These are phyloP conservation scores for Criorhina ranunculi DNA, from an alignment of 2,888 invertebrate genomes.

Conservation along the genomic window DNA sequence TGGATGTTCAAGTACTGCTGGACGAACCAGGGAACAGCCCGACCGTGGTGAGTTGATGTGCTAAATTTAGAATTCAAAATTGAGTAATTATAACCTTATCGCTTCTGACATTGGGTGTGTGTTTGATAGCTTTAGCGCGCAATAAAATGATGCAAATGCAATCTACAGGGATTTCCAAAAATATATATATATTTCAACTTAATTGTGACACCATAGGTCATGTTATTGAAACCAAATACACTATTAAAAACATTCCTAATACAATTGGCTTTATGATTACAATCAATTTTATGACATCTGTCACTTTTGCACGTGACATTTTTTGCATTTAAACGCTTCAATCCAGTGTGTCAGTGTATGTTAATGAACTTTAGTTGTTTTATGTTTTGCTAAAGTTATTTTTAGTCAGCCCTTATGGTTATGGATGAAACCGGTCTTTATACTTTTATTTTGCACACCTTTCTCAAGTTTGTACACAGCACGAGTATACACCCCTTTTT, in stretches of 20 bases:
- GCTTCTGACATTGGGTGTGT: not conserved
- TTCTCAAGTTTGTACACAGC: not conserved
- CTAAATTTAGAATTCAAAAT: constrained; percentile 38
- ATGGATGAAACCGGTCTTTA: constrained; percentile 18
- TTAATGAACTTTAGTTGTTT: not conserved
- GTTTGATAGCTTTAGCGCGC: constrained; percentile 4
- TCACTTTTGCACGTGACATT: not conserved
- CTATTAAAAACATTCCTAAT: too few relatives aligned
- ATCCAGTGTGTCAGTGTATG: not conserved
- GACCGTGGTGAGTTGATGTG: constrained; percentile 79
- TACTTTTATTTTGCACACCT: constrained; percentile 4
- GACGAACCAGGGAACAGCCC: constrained; percentile 25
- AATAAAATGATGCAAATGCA: constrained; percentile 4
- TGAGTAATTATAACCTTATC: constrained; percentile 35
- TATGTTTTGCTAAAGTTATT: not conserved
- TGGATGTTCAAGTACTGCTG: constrained; percentile 2
- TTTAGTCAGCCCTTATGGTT: not conserved
- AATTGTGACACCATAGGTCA: constrained; percentile 25
- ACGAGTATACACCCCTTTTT: not conserved
- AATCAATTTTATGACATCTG: too few relatives aligned
- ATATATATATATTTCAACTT: not conserved
- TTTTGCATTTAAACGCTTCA: not conserved
- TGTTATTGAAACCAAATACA: constrained; percentile 14
- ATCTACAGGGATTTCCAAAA: constrained; percentile 1
- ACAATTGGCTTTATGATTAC: too few relatives aligned